Conservation (phyloP, 2,113 vertebrate genomes). For the Micronycteris hirsuta region DNA sequence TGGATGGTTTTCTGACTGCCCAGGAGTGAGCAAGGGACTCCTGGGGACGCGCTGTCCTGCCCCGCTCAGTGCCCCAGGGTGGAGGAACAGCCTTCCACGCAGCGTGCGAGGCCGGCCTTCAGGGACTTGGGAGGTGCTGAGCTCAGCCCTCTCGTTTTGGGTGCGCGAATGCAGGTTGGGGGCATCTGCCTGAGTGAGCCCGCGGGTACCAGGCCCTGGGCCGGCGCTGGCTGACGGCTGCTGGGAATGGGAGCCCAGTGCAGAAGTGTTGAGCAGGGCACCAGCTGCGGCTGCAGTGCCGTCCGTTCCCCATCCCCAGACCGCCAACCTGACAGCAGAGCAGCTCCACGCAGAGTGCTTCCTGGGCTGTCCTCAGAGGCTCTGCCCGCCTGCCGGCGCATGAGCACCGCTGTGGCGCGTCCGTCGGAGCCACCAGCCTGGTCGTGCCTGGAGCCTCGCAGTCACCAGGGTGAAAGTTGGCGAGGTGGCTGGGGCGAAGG, state of each 20-base stretch:
- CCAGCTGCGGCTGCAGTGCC: neutral
- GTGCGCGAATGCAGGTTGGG: neutral
- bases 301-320: neutral
- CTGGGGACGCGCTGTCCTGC: neutral
- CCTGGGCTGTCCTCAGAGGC: neutral
- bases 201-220: fast-evolving
- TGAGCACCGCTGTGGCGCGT: too few species aligned
- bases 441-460: fast-evolving
- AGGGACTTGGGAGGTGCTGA: neutral
- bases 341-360: neutral
- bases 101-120: neutral
- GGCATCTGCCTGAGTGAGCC: neutral
- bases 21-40: neutral
- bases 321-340: neutral
- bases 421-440: neutral
- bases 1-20: neutral
- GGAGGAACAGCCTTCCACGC: neutral
- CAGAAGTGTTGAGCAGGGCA: fast-evolving
- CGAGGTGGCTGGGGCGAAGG: neutral
- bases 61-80: neutral
- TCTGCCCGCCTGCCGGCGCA: too few species aligned
- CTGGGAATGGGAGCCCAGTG: too few species aligned
- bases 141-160: neutral
- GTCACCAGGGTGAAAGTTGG: neutral
- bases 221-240: too few species aligned